Percentiles rank a stretch among this genome's conserved stretches.
These are phyloP conservation scores for Dendroctonus ponderosae DNA, from an alignment of 1,140 invertebrate genomes.

Conservation along the genomic window DNA sequence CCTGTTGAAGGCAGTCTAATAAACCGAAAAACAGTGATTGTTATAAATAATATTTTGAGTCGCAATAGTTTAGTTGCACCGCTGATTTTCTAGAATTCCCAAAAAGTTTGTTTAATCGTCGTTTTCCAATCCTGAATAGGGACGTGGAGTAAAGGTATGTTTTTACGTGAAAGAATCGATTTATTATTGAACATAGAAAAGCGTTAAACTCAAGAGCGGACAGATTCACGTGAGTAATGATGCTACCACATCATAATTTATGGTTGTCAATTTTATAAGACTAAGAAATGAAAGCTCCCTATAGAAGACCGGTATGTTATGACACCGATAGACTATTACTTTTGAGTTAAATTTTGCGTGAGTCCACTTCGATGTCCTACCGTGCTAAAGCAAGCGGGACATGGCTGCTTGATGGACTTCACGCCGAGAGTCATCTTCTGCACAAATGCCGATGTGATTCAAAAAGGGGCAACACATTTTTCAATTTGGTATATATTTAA, in stretches of 20 bases:
- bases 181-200: too few relatives aligned
- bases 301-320: slow-evolving; percentile 17
- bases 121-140: too few relatives aligned
- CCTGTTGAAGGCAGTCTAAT: too few relatives aligned
- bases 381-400: slow-evolving; percentile 4
- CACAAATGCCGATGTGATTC: background rate
- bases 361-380: slow-evolving; percentile 16
- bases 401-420: slow-evolving; percentile 16
- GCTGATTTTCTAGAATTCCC: too few relatives aligned
- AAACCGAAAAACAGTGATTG: too few relatives aligned
- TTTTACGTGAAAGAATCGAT: too few relatives aligned
- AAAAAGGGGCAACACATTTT: background rate
- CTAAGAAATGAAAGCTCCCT: slow-evolving; percentile 11
- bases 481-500: background rate
- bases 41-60: slow-evolving; percentile 1
- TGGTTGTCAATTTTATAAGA: background rate
- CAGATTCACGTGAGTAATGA: slow-evolving; percentile 4
- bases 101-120: too few relatives aligned
- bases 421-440: slow-evolving; percentile 13
- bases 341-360: slow-evolving; percentile 19
- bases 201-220: background rate
- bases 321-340: slow-evolving; percentile 18
- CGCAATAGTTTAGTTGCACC: background rate
- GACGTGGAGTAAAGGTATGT: too few relatives aligned
- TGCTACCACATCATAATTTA: slow-evolving; percentile 6